Evolutionary conservation across 2,113 vertebrate species (phyloP), one percentile per base, ranked within the genome.

Genomic region (Menura novaehollandiae): DNA sequence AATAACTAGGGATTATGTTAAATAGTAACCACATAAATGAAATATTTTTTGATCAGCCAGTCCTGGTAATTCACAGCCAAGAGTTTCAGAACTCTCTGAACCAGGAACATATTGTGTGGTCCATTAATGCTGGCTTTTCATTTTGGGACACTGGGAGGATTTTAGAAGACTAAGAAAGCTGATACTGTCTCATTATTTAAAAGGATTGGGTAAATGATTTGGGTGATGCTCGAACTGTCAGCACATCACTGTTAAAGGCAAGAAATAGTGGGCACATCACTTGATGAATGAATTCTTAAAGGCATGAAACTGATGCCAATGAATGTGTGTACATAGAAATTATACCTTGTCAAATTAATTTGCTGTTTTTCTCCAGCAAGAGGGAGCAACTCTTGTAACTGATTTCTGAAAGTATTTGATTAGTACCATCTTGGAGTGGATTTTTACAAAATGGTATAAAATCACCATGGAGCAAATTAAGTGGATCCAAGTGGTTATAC

Each of bases 21-120:
- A 95, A 77, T 21, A 62, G 9, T 68, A 78, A 3, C 33, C 16
- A 55, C 46, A 37, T 51, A 47, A 84, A 52, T 88, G 1, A 94
- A 93, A 59, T 74, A 67, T 71, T 95, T 92, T 71, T 19, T 62
- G 6, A 74, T 71, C 20, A 53, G 23, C 32, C 51, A 46, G 14
- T 74, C 55, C 21, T 0, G 0, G 30, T 67, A 74, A 63, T 59
- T 77, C 41, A 63, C 32, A 84, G 59, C 6, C 43, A 67, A n/a
- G 35, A 18, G 23, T 62, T 94, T 85, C 79, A 39, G 75, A 85
- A 60, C 24, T 72, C 15, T 77, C 59, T 43, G 41, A 88, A 53
- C 17, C 66, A 83, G 41, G 21, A 87, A 21, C 7, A 8, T 19
- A 30, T 1, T 0, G 0, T 52, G 51, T 62, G 71, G 62, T 30